These are phyloP conservation scores for Delia radicum DNA, from an alignment of 1,140 invertebrate species.

Conservation along the genomic window DNA sequence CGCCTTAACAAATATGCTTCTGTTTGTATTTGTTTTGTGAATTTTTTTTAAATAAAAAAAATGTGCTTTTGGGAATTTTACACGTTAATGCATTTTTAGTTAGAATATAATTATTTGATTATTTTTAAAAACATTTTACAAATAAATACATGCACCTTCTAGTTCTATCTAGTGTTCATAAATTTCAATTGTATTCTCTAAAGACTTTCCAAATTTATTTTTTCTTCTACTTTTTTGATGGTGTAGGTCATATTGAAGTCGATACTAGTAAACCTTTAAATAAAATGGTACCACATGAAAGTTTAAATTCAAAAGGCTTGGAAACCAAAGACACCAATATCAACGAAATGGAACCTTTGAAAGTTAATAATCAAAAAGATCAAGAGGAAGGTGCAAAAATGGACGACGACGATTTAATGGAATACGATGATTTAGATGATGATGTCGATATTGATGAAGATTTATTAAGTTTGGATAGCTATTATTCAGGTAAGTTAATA, in stretches of 20 bases:
- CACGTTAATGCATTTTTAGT: constrained; percentile 25
- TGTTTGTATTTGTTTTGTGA: neutral
- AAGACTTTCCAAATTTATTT: too few relatives aligned
- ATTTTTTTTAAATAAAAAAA: constrained; percentile 10
- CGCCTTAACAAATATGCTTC: too few relatives aligned
- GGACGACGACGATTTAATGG: constrained; percentile 28
- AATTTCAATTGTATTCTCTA: too few relatives aligned
- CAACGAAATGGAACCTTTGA: neutral
- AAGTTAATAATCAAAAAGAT: neutral
- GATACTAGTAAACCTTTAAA: neutral
- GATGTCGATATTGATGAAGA: constrained; percentile 40
- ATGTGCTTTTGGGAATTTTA: constrained; percentile 20
- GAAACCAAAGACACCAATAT: neutral
- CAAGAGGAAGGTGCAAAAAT: neutral
- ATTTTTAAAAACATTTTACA: neutral
- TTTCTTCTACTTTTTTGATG: neutral
- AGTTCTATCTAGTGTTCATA: too few relatives aligned
- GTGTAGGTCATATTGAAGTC: neutral
- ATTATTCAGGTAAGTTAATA: constrained; percentile 40
- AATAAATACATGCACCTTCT: neutral
- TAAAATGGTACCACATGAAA: neutral
- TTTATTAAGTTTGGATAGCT: constrained; percentile 49
- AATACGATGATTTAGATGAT: constrained; percentile 28
- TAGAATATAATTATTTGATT: constrained; percentile 24
- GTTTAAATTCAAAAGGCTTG: neutral